Evolutionary conservation across 2,113 vertebrate species (phyloP).

Genomic region (Psettodes erumei): DNA sequence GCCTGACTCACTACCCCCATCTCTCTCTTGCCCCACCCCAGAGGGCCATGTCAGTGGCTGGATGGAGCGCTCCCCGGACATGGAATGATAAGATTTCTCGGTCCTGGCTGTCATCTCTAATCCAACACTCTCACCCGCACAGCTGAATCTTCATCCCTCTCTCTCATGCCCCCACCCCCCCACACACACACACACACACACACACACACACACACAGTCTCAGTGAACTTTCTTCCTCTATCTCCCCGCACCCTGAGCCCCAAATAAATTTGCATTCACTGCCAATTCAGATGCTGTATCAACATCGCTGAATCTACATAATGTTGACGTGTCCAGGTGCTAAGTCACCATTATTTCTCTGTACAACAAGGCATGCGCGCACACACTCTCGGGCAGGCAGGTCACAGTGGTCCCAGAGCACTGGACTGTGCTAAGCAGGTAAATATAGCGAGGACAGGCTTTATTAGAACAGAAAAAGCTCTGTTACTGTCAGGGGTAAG

Average conservation of each 20-base stretch:
- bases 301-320: conserved; percentile 76
- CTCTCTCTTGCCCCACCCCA: conserved; percentile 46
- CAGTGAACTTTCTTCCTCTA: conserved; percentile 1
- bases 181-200: background rate
- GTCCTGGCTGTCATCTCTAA: conserved; percentile 79
- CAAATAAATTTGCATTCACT: conserved; percentile 68
- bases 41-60: conserved; percentile 59
- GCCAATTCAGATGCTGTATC: conserved; percentile 68
- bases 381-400: conserved; percentile 40
- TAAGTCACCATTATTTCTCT: conserved; percentile 78
- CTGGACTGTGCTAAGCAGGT: conserved; percentile 79
- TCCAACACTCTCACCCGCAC: conserved; percentile 72
- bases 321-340: conserved; percentile 69
- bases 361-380: conserved; percentile 26
- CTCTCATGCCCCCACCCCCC: conserved; percentile 1
- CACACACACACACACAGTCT: background rate
- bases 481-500: conserved; percentile 64
- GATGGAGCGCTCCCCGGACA: conserved; percentile 66
- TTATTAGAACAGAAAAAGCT: conserved; percentile 76
- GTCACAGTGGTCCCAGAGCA: conserved; percentile 75
- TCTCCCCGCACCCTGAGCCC: conserved; percentile 13
- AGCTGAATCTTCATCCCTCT: conserved; percentile 75
- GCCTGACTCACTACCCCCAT: conserved; percentile 55
- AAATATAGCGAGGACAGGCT: conserved; percentile 78
- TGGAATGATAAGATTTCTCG: conserved; percentile 79